These are phyloP conservation scores for Stegana nigrithorax DNA, from an alignment of 2,888 invertebrate genomes.

Conservation along the genomic window DNA sequence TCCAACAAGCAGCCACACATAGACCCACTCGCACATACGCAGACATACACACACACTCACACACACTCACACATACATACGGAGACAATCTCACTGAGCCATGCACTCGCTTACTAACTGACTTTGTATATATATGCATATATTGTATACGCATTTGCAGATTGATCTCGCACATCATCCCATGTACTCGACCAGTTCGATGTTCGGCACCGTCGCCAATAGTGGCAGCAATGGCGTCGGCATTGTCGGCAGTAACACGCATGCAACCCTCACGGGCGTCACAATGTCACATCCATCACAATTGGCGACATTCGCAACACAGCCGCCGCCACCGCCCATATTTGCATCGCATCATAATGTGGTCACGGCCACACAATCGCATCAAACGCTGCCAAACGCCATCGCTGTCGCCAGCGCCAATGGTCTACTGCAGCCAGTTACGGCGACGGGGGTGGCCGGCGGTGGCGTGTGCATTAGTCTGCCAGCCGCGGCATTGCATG, in stretches of 20 bases:
- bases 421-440: conserved; percentile 37
- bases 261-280: conserved; percentile 66
- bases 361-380: conserved; percentile 36
- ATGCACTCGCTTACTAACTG: not conserved
- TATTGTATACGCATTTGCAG: conserved; percentile 41
- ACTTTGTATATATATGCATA: not conserved
- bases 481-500: conserved; percentile 53
- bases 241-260: conserved; percentile 30
- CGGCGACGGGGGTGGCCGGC: conserved; percentile 28
- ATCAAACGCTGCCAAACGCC: conserved; percentile 34
- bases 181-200: conserved; percentile 68
- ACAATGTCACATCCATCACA: conserved; percentile 69
- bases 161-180: conserved; percentile 69
- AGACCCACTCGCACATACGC: not conserved
- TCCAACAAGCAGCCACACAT: too few species aligned
- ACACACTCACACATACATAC: conserved; percentile 21
- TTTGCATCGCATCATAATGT: conserved; percentile 64
- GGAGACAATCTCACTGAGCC: conserved; percentile 1
- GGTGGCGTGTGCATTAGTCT: conserved; percentile 53
- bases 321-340: conserved; percentile 61
- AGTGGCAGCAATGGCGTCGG: not conserved
- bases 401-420: conserved; percentile 34
- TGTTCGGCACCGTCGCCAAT: conserved; percentile 57
- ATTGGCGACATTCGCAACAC: conserved; percentile 67
- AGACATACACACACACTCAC: conserved; percentile 32